These are phyloP conservation scores for Leptinotarsa tumamoca DNA, from an alignment of 2,888 invertebrate species.

Conservation along the genomic window DNA sequence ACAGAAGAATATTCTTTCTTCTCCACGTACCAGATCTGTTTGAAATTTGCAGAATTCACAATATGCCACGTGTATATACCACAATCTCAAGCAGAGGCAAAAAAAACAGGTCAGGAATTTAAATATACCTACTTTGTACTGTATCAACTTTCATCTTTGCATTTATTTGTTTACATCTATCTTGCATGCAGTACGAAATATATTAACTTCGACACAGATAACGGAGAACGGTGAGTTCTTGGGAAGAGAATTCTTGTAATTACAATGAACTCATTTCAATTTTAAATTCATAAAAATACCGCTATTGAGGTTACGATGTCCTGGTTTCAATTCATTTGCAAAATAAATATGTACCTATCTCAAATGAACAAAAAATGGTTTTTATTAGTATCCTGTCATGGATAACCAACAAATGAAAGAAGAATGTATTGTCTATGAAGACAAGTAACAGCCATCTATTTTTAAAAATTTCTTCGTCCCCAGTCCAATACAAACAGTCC, in stretches of 20 bases:
- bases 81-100: background rate
- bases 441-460: no score
- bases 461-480: no score
- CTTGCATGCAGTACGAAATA: constrained; percentile 20
- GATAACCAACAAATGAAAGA: no score
- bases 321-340: background rate
- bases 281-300: constrained; percentile 10
- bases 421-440: no score
- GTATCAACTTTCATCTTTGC: constrained; percentile 8
- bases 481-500: no score
- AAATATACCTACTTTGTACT: background rate
- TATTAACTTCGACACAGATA: constrained; percentile 28
- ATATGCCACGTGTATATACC: background rate
- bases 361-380: background rate
- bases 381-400: background rate
- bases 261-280: constrained; percentile 8
- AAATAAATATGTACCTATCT: background rate
- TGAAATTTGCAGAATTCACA: no score
- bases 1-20: no score
- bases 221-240: constrained; percentile 2
- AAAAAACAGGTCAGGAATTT: constrained; percentile 4
- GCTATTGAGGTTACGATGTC: background rate
- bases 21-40: no score
- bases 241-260: constrained; percentile 12
- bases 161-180: constrained; percentile 9